These are phyloP conservation scores for Mythimna lalbum DNA, from an alignment of 2,888 invertebrate genomes.

Conservation along the genomic window DNA sequence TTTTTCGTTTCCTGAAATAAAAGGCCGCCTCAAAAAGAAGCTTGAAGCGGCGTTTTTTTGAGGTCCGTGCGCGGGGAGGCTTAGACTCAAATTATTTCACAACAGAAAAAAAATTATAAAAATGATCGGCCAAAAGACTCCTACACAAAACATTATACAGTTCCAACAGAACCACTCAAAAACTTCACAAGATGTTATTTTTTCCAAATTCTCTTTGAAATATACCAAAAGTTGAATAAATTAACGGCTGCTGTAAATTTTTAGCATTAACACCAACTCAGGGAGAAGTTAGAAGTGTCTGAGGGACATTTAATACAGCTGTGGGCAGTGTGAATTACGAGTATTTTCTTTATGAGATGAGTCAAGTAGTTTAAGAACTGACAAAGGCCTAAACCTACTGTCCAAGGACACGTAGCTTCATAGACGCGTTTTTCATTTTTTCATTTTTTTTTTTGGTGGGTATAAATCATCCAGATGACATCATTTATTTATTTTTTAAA, in stretches of 20 bases:
- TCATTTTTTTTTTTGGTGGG: no score
- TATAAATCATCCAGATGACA: no score
- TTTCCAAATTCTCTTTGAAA: slow-evolving; percentile 50
- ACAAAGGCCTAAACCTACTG: background rate
- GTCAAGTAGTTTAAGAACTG: background rate
- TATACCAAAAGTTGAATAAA: slow-evolving; percentile 56
- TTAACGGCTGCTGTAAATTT: slow-evolving; percentile 58
- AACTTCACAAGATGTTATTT: slow-evolving; percentile 28
- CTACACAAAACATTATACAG: slow-evolving; percentile 13
- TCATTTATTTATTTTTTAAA: no score
- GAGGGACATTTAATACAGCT: slow-evolving; percentile 53
- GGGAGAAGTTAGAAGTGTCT: slow-evolving; percentile 30
- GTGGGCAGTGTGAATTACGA: slow-evolving; percentile 28
- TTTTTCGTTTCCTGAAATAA: no score
- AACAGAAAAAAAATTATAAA: background rate
- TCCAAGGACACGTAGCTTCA: no score
- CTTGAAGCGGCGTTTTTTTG: no score
- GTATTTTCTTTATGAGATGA: slow-evolving; percentile 15
- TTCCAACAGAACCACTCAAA: slow-evolving; percentile 13
- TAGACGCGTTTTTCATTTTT: no score
- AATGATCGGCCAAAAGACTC: background rate
- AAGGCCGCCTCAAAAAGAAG: no score
- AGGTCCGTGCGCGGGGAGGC: no score
- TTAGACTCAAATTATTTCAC: no score
- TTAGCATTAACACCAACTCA: slow-evolving; percentile 47